Evolutionary conservation across 2,888 invertebrate genomes (phyloP).

Genomic region (Athetis lepigone): DNA sequence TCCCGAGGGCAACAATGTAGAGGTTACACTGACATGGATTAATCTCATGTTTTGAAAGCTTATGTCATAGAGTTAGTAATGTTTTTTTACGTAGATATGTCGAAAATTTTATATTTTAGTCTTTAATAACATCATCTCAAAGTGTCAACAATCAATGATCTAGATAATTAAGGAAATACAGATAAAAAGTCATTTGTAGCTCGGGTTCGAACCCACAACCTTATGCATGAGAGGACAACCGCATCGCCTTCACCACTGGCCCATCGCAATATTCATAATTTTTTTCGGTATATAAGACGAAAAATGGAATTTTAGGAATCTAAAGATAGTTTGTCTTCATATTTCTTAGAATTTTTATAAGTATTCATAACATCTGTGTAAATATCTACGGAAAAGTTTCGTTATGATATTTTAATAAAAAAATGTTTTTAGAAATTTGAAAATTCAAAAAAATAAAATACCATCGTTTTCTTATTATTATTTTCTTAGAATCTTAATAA

Average conservation of each 20-base stretch:
- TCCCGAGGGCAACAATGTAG: slow-evolving; percentile 68
- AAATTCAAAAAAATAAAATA: no score
- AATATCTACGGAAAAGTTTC: not conserved
- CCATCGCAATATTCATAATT: no score
- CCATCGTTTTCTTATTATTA: not conserved
- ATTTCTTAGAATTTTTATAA: not conserved
- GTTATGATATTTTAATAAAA: not conserved
- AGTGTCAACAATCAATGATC: no score
- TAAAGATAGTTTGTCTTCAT: not conserved
- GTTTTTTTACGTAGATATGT: slow-evolving; percentile 18
- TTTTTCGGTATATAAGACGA: no score
- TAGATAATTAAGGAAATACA: no score
- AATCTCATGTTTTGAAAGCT: slow-evolving; percentile 75
- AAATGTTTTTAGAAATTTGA: not conserved
- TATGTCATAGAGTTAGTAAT: slow-evolving; percentile 66
- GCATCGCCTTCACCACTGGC: no score
- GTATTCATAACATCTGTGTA: not conserved
- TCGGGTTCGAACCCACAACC: no score
- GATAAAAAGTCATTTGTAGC: no score
- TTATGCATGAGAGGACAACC: no score
- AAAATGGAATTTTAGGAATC: not conserved
- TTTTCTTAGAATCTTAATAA: not conserved
- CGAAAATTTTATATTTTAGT: not conserved
- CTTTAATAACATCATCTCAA: not conserved
- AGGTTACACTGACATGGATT: slow-evolving; percentile 71